phyloP scores from a whole-genome alignment of 2,888 invertebrate genomes.

The Volucella bombylans region DNA sequence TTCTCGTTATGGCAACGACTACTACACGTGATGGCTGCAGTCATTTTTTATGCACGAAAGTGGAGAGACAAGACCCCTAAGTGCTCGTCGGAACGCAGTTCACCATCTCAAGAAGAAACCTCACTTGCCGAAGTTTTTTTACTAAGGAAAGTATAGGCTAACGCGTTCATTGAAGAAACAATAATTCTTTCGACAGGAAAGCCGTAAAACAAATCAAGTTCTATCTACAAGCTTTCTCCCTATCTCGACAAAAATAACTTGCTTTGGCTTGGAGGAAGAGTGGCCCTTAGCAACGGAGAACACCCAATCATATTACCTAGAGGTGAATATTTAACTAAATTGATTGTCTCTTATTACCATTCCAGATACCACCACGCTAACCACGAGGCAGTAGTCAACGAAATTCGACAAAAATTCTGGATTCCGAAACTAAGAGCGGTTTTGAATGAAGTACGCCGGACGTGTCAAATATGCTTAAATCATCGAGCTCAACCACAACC shows the following conservation, averaged over 20 bases:
- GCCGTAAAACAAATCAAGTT: too few relatives aligned
- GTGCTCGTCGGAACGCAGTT: neutral
- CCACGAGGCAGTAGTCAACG: conserved; percentile 3
- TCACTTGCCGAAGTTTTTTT: conserved; percentile 7
- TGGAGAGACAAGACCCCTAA: conserved; percentile 9
- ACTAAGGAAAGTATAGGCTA: neutral
- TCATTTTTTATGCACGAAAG: conserved; percentile 8
- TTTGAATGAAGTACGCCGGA: neutral
- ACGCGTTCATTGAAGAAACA: too few relatives aligned
- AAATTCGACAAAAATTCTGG: conserved; percentile 7
- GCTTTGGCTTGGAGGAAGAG: too few relatives aligned
- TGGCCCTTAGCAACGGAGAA: too few relatives aligned
- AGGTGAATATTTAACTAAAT: neutral
- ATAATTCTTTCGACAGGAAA: too few relatives aligned
- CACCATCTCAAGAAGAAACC: conserved; percentile 15
- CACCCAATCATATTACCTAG: neutral
- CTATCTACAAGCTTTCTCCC: too few relatives aligned
- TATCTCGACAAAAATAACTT: too few relatives aligned
- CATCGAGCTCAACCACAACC: too few relatives aligned
- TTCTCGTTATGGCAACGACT: conserved; percentile 21
- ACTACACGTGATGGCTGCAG: conserved; percentile 6
- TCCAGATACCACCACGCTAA: conserved; percentile 6
- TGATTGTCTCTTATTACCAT: neutral
- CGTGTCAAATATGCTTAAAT: too few relatives aligned
- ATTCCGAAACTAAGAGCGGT: neutral